phyloP scores from a whole-genome alignment of 2,113 vertebrate species.

The Trematocara variabile region DNA sequence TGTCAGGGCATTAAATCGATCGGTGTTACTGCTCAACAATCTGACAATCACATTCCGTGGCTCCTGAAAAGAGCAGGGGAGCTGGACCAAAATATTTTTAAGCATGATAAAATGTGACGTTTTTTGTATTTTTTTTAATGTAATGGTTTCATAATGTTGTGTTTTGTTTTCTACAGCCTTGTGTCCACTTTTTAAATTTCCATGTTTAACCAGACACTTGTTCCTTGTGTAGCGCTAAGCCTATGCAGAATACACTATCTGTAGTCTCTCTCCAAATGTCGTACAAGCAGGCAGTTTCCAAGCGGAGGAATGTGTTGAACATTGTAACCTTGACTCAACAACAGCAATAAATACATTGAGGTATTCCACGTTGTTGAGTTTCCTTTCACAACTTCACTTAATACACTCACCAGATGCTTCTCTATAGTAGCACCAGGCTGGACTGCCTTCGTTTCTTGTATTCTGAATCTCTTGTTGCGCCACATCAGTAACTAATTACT shows the following conservation, averaged over 20 bases:
- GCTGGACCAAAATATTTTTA: conserved; percentile 61
- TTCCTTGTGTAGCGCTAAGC: conserved; percentile 67
- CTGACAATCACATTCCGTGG: conserved; percentile 72
- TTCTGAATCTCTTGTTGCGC: neutral
- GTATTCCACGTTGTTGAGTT: conserved; percentile 23
- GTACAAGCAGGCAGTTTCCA: conserved; percentile 76
- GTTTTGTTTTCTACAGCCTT: conserved; percentile 38
- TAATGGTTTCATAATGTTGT: conserved; percentile 51
- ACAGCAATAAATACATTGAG: conserved; percentile 92
- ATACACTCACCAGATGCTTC: neutral
- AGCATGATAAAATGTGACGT: conserved; percentile 58
- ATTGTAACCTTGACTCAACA: conserved; percentile 85
- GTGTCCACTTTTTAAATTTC: conserved; percentile 45
- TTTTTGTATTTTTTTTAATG: conserved; percentile 27
- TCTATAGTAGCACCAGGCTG: neutral
- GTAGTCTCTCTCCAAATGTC: conserved; percentile 78
- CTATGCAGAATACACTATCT: conserved; percentile 75
- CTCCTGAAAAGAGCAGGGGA: conserved; percentile 59
- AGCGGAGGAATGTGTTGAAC: conserved; percentile 76
- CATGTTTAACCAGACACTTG: conserved; percentile 73
- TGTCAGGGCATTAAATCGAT: conserved; percentile 62
- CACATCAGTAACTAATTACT: neutral
- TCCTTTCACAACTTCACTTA: neutral
- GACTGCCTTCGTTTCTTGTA: neutral
- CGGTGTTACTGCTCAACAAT: conserved; percentile 47